Conservation (phyloP, 2,888 invertebrate genomes). For the Silvanus unidentatus region DNA sequence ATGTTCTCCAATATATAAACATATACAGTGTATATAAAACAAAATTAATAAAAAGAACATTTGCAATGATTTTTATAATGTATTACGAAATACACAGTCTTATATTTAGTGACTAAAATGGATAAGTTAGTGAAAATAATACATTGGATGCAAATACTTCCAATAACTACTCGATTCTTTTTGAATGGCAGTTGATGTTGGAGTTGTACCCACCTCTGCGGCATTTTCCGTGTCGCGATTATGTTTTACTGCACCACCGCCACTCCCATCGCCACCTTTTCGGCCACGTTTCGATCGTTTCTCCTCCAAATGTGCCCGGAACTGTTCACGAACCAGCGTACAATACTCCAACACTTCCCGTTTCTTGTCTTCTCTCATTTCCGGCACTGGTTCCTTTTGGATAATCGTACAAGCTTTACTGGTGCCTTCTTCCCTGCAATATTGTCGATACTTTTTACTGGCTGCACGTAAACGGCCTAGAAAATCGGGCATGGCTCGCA, state of each 20-base stretch:
- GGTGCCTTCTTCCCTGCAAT: conserved; percentile 38
- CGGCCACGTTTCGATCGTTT: background rate
- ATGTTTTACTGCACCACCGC: conserved; percentile 9
- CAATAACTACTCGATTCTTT: conserved; percentile 45
- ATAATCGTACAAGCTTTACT: conserved; percentile 26
- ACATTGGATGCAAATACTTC: conserved; percentile 54
- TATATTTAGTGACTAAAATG: conserved; percentile 12
- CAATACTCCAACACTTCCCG: conserved; percentile 27
- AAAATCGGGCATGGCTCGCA: conserved; percentile 72
- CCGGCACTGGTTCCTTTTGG: conserved; percentile 12
- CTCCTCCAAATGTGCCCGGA: conserved; percentile 9
- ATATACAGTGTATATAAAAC: too few relatives aligned
- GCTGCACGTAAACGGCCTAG: conserved; percentile 64
- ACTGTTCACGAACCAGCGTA: conserved; percentile 12
- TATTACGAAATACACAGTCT: conserved; percentile 11
- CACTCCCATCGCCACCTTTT: conserved; percentile 5
- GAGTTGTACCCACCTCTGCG: conserved; percentile 22
- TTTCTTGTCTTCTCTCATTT: conserved; percentile 20
- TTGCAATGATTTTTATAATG: background rate
- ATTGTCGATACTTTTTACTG: conserved; percentile 56
- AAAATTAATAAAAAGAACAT: background rate
- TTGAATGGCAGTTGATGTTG: conserved; percentile 30
- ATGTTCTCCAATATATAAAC: too few relatives aligned
- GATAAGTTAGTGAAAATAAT: conserved; percentile 47
- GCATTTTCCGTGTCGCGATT: conserved; percentile 14